Evolutionary conservation across 2,797 vertebrate species (phyloP).

Genomic region (Tiaroga cobitis): DNA sequence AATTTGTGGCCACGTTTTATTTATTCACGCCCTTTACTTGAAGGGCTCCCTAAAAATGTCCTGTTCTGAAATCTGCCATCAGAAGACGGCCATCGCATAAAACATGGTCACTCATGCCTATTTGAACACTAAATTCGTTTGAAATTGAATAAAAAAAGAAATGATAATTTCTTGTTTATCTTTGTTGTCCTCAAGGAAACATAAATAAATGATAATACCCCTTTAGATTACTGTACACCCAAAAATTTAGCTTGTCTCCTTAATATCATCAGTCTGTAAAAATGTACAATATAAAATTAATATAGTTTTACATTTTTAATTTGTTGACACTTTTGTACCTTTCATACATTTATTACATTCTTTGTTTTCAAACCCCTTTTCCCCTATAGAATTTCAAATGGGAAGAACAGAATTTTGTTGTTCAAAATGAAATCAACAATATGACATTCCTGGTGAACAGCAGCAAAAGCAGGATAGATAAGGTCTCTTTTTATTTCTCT

Average conservation of each 20-base stretch:
- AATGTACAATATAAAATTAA: background rate
- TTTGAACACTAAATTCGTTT: background rate
- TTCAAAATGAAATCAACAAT: slow-evolving; percentile 96
- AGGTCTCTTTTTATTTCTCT: slow-evolving; percentile 72
- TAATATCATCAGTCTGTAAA: background rate
- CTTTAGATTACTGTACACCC: background rate
- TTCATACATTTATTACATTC: background rate
- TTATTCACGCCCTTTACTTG: background rate
- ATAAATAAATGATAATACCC: background rate
- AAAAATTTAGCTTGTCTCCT: background rate
- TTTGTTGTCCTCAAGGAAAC: background rate
- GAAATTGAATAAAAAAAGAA: background rate
- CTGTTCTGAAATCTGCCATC: background rate
- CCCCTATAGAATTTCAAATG: slow-evolving; percentile 92
- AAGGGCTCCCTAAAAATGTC: background rate
- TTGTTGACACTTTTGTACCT: background rate
- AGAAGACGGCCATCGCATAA: background rate
- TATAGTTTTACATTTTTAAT: background rate
- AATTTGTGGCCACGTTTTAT: background rate
- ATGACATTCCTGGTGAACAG: slow-evolving; percentile 89
- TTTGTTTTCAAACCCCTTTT: slow-evolving; percentile 15
- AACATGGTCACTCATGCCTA: background rate
- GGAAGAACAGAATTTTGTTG: slow-evolving; percentile 95
- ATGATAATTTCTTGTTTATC: too few relatives aligned
- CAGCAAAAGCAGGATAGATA: slow-evolving; percentile 83